Conservation (phyloP, 2,888 invertebrate genomes). For the Idaea dimidiata region DNA sequence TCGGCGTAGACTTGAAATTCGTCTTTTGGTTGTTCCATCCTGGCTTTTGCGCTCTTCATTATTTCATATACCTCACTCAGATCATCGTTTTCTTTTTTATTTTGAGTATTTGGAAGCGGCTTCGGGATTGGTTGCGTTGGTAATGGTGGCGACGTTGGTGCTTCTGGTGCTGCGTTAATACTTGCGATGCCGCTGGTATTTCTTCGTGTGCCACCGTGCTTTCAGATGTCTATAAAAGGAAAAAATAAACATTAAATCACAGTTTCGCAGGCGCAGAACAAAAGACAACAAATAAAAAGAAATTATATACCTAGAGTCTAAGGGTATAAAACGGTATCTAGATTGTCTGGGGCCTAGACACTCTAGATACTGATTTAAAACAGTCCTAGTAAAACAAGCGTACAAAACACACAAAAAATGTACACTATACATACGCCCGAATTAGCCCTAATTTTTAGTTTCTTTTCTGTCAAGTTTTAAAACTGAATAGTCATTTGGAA, state of each 20-base stretch:
- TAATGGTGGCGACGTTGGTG: conserved; percentile 10
- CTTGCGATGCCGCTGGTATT: conserved; percentile 8
- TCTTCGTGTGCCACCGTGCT: conserved; percentile 12
- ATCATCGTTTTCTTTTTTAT: conserved; percentile 16
- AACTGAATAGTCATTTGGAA: conserved; percentile 11
- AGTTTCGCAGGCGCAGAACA: conserved; percentile 6
- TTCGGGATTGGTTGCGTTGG: conserved; percentile 11
- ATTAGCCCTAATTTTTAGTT: conserved; percentile 6
- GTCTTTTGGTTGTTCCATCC: conserved; percentile 22
- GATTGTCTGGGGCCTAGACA: too few species aligned
- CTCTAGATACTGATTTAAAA: conserved; percentile 6
- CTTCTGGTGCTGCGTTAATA: conserved; percentile 11
- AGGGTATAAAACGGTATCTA: too few species aligned
- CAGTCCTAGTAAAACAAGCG: conserved; percentile 13
- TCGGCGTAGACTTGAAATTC: conserved; percentile 16
- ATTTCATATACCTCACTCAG: conserved; percentile 19
- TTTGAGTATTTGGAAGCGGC: neutral
- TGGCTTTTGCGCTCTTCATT: conserved; percentile 21
- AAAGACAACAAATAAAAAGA: conserved; percentile 11
- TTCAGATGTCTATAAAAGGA: conserved; percentile 14
- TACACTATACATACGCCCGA: conserved; percentile 4
- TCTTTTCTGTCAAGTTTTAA: conserved; percentile 9
- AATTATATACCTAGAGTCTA: conserved; percentile 6
- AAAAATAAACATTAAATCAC: conserved; percentile 16
- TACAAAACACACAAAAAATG: neutral